These are phyloP conservation scores for Anoura caudifer DNA, from an alignment of 2,113 vertebrate genomes.

Conservation along the genomic window DNA sequence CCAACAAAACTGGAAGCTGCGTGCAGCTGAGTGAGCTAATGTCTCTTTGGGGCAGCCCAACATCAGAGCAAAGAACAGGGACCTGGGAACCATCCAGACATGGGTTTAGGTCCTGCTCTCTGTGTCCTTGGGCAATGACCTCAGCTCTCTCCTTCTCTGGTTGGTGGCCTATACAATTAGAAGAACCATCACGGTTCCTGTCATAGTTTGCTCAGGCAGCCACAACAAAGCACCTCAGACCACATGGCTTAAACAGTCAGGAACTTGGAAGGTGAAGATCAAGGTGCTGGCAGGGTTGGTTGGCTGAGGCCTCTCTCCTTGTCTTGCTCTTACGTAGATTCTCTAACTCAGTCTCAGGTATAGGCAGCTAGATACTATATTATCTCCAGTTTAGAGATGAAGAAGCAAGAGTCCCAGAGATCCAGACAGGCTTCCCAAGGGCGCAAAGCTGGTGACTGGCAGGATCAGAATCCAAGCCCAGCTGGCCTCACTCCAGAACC, in stretches of 20 bases:
- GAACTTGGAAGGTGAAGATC: background rate
- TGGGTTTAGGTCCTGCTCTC: background rate
- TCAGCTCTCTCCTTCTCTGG: background rate
- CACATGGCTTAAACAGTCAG: background rate
- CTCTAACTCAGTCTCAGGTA: background rate
- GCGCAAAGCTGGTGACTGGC: background rate
- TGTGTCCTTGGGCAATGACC: background rate
- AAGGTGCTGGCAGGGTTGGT: background rate
- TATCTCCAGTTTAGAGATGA: background rate
- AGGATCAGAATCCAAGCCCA: background rate
- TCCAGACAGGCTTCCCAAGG: background rate
- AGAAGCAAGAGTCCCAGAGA: background rate
- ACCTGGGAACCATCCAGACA: background rate
- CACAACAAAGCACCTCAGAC: background rate
- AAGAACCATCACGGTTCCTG: no score
- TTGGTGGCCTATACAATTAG: fast-evolving
- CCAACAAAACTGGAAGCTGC: background rate
- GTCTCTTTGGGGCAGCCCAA: background rate
- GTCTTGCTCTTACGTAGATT: background rate
- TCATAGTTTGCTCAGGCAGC: background rate
- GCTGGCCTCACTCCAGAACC: background rate
- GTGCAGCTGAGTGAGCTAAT: background rate
- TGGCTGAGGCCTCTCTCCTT: background rate
- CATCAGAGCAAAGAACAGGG: background rate
- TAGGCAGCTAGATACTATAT: background rate